These are phyloP conservation scores for Peromyscus eremicus DNA, from an alignment of 2,797 vertebrate species.

Conservation along the genomic window DNA sequence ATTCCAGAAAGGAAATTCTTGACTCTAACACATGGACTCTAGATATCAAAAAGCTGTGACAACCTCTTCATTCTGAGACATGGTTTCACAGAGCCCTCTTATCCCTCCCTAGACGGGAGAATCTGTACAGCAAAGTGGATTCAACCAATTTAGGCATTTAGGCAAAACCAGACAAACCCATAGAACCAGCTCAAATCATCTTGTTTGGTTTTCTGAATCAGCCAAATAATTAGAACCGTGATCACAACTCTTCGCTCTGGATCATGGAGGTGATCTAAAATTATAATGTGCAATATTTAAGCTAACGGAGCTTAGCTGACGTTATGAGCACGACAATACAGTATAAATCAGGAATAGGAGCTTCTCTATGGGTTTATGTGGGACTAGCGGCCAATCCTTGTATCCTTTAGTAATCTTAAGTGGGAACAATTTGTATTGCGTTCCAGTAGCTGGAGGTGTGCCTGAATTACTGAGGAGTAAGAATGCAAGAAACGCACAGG, in stretches of 20 bases:
- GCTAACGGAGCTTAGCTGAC: background rate
- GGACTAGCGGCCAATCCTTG: background rate
- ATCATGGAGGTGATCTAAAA: background rate
- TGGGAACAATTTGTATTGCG: conserved; percentile 54
- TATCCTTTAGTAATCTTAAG: conserved; percentile 43
- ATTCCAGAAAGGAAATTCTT: conserved; percentile 29
- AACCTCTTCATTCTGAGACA: background rate
- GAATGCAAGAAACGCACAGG: conserved; percentile 27
- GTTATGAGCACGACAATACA: background rate
- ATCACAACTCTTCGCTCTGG: background rate
- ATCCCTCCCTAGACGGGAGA: background rate
- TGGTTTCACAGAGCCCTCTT: background rate
- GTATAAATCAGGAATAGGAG: background rate
- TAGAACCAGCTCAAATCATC: background rate
- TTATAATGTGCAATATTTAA: background rate
- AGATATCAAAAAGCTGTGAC: background rate
- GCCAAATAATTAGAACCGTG: conserved; percentile 6
- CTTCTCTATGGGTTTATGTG: conserved; percentile 24
- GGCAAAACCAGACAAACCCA: background rate
- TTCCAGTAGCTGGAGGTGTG: conserved; percentile 56
- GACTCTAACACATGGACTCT: background rate
- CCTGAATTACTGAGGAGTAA: conserved; percentile 30
- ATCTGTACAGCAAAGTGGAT: background rate
- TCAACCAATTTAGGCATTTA: background rate
- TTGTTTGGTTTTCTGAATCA: conserved; percentile 45